These are phyloP conservation scores for Amphibalanus amphitrite DNA, from an alignment of 1,140 invertebrate species.

Conservation along the genomic window DNA sequence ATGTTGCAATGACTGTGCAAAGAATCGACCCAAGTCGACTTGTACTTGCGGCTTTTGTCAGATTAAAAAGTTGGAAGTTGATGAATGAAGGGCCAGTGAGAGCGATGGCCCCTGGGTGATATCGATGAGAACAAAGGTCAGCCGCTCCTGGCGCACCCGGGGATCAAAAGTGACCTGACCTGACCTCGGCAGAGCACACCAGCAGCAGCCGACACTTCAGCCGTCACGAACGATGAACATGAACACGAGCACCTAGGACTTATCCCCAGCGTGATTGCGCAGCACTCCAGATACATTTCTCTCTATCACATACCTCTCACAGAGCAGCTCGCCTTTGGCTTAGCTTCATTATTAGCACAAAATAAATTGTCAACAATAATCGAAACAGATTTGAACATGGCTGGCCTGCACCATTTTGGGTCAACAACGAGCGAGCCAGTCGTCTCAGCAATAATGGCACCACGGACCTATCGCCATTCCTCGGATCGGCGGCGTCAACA, in stretches of 20 bases:
- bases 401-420: neutral
- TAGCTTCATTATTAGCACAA: neutral
- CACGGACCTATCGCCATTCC: neutral
- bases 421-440: neutral
- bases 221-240: neutral
- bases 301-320: neutral
- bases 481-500: neutral
- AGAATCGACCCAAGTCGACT: neutral
- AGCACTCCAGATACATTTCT: neutral
- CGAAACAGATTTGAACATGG: neutral
- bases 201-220: neutral
- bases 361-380: slow-evolving; percentile 2
- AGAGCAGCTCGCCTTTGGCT: neutral
- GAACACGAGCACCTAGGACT: neutral
- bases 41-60: neutral
- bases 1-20: neutral
- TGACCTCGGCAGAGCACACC: neutral
- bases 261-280: neutral
- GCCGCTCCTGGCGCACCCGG: neutral
- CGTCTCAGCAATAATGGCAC: neutral
- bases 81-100: neutral
- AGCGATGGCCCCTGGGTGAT: neutral
- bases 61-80: neutral
- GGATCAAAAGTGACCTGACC: neutral
- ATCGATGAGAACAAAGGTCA: neutral